A percentile compares a stretch with the other conserved stretches of the same genome.
Conservation (phyloP, 2,888 invertebrate genomes). For the Eugnorisma glareosa region DNA sequence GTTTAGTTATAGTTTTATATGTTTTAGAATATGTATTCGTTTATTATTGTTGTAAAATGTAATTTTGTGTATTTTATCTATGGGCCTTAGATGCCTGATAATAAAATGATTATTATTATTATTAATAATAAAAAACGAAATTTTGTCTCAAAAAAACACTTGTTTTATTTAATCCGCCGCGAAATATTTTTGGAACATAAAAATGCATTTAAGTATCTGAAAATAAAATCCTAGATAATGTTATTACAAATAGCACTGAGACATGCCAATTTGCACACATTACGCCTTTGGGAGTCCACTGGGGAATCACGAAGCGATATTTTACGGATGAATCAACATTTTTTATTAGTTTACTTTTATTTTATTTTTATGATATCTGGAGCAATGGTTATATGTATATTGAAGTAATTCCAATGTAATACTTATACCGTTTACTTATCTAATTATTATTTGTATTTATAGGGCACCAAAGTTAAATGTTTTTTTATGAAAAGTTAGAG, state of each 20-base stretch:
- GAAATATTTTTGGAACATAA: slow-evolving; percentile 49
- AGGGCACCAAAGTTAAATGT: too few relatives aligned
- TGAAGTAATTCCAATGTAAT: background rate
- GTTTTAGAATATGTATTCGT: too few relatives aligned
- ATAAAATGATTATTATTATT: too few relatives aligned
- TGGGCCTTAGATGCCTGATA: too few relatives aligned
- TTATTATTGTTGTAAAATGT: too few relatives aligned
- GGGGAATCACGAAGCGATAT: slow-evolving; percentile 38
- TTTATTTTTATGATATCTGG: slow-evolving; percentile 14
- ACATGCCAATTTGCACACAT: slow-evolving; percentile 72
- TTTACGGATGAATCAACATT: slow-evolving; percentile 47
- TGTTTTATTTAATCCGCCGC: slow-evolving; percentile 56
- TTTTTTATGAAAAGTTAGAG: too few relatives aligned
- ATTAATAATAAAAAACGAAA: slow-evolving; percentile 49
- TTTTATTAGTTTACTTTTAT: slow-evolving; percentile 15
- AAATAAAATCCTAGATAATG: slow-evolving; percentile 64
- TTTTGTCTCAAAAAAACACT: slow-evolving; percentile 44
- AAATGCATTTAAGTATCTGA: slow-evolving; percentile 61
- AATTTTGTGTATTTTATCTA: too few relatives aligned
- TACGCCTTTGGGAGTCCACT: slow-evolving; percentile 58
- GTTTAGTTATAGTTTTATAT: too few relatives aligned
- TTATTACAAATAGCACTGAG: slow-evolving; percentile 46
- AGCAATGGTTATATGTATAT: background rate
- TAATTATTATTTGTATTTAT: too few relatives aligned
- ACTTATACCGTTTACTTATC: background rate